These are phyloP conservation scores for Entomyzon cyanotis DNA, from an alignment of 2,113 vertebrate genomes.

Conservation along the genomic window DNA sequence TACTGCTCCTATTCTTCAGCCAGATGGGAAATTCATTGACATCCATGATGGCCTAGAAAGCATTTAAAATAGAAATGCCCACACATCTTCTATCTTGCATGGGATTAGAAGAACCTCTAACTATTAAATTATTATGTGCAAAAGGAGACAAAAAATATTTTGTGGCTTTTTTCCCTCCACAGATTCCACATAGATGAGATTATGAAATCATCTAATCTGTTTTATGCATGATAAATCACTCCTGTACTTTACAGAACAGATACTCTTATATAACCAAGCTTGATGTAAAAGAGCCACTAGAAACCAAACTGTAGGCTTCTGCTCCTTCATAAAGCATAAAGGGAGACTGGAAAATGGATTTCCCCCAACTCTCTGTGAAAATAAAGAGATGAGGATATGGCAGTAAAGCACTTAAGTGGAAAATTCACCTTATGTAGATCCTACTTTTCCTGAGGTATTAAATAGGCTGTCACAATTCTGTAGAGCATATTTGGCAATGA, in stretches of 20 bases:
- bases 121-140: not conserved
- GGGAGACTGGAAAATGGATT: not conserved
- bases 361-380: not conserved
- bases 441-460: not conserved
- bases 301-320: not conserved
- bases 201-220: constrained; percentile 46
- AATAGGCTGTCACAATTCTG: not conserved
- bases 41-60: not conserved
- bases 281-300: not conserved
- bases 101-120: not conserved
- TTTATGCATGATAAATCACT: constrained; percentile 50
- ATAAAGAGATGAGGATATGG: not conserved
- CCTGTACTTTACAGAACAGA: not conserved
- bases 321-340: not conserved
- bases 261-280: constrained; percentile 32
- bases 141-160: not conserved
- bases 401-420: not conserved
- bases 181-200: constrained; percentile 16
- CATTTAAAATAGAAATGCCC: not conserved
- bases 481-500: not conserved
- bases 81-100: not conserved
- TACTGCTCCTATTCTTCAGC: not conserved
- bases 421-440: not conserved
- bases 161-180: not conserved
- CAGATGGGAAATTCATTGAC: not conserved